Evolutionary conservation across 2,888 invertebrate genomes (phyloP).

Genomic region (Sinopyrophorus schimmeli): DNA sequence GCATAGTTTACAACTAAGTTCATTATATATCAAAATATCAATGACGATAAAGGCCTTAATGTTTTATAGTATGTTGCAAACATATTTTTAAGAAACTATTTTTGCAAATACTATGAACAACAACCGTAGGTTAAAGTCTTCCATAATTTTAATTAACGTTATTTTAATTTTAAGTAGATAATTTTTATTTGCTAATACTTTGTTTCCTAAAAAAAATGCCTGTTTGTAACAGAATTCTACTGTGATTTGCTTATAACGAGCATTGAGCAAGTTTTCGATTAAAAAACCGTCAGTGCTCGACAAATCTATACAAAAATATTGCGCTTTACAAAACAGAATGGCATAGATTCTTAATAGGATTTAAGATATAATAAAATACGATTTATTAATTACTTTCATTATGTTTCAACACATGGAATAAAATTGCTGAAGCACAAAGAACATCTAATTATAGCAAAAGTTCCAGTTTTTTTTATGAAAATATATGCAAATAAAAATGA

Average conservation of each 20-base stretch:
- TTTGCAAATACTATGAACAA: slow-evolving; percentile 38
- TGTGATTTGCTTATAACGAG: slow-evolving; percentile 18
- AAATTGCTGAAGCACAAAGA: no score
- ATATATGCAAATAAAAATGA: no score
- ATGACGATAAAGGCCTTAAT: slow-evolving; percentile 49
- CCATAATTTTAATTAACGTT: slow-evolving; percentile 43
- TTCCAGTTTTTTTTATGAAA: no score
- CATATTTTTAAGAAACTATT: slow-evolving; percentile 51
- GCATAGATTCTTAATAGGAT: no score
- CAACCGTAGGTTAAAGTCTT: slow-evolving; percentile 49
- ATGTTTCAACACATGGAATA: no score
- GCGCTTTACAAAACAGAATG: no score
- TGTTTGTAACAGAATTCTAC: slow-evolving; percentile 18
- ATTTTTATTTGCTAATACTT: slow-evolving; percentile 9
- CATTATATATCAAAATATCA: slow-evolving; percentile 22
- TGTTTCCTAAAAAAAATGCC: background rate
- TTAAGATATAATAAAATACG: no score
- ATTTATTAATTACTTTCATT: no score
- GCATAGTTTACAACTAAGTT: slow-evolving; percentile 24
- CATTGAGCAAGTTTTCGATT: no score
- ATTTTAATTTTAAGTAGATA: slow-evolving; percentile 19
- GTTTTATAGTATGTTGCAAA: slow-evolving; percentile 46
- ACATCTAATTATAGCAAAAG: no score
- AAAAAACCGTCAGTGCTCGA: no score
- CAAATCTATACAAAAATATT: no score